Base-by-base conservation (phyloP, 2,113 vertebrate genomes). In the Onychorhynchus coronatus region DNA sequence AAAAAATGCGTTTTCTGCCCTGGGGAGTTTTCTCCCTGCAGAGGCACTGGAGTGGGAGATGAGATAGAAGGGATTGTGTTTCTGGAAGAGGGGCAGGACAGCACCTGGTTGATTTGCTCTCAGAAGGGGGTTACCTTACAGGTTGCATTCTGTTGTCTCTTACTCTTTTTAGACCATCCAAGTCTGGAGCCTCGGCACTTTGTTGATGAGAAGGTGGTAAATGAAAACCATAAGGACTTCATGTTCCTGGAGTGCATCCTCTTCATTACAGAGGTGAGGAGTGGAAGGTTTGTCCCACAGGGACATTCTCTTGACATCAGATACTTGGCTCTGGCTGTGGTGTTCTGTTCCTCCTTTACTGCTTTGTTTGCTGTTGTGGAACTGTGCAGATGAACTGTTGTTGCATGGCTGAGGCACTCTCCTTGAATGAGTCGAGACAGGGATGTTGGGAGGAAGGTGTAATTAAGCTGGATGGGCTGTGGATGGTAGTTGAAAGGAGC, bases 231-330 rank as follows among this genome's bases (percentile, higher is more conserved):
- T 90, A 98, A 99, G 59, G 99, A 99, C 96, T 99, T 98, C 98
- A 99, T 99, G 98, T 99, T 99, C 89, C 98, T 99, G 96, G 99
- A 99, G 75, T 99, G 99, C 80, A 98, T 99, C 98, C 98, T 99
- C 94, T 99, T 99, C 92, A 99, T 98, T 91, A 98, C 98, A 6
- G 98, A 98, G 98, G 98, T 98, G 95, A 98, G 98, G 28, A 42
- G 22, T 16, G 21, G 23, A 19, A 72, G n/a, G 23, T 31, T 85
- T 75, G 41, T 88, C 49, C 75, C 62, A 35, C 25, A 14, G 81
- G 63, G 79, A 87, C 7, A 1, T 89, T 93, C 52, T 91, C n/a
- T 59, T 95, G 59, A 19, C 53, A 30, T 63, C 14, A 46, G 88
- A 55, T 35, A 52, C 75, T 65, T 75, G 58, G 39, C 77, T 87